phyloP scores from a whole-genome alignment of 2,888 invertebrate genomes.

The Drosophila maculinotata region DNA sequence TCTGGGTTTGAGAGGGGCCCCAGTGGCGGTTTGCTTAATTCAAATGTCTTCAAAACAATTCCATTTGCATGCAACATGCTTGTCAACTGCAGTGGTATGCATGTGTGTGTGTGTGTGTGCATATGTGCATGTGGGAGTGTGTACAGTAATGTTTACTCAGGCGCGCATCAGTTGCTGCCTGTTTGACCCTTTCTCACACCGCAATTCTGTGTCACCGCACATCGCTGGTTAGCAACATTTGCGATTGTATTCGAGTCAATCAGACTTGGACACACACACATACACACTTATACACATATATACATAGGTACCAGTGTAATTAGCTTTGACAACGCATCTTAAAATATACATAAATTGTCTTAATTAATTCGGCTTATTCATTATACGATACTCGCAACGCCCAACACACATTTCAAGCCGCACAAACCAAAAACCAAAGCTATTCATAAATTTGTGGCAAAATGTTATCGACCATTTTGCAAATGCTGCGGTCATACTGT shows the following conservation, averaged over 20 bases:
- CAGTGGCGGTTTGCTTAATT: conserved; percentile 63
- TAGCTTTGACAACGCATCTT: conserved; percentile 73
- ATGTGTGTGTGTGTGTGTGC: conserved; percentile 1
- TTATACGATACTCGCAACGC: conserved; percentile 45
- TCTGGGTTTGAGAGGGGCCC: conserved; percentile 6
- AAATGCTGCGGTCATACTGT: conserved; percentile 66
- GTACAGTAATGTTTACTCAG: conserved; percentile 38
- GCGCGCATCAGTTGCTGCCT: conserved; percentile 32
- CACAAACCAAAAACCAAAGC: conserved; percentile 59
- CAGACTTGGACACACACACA: conserved; percentile 40
- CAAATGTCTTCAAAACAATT: conserved; percentile 70
- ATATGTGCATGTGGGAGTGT: conserved; percentile 6
- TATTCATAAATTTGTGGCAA: conserved; percentile 72
- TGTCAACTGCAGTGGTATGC: conserved; percentile 56
- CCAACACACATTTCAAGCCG: conserved; percentile 5
- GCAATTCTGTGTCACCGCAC: conserved; percentile 42
- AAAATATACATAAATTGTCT: conserved; percentile 66
- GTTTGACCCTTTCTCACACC: conserved; percentile 7
- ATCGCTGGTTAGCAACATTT: conserved; percentile 55
- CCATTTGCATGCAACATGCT: conserved; percentile 45
- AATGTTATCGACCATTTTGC: conserved; percentile 64
- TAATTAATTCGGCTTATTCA: conserved; percentile 78
- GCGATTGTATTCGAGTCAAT: conserved; percentile 65
- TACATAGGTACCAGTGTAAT: conserved; percentile 40
- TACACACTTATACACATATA: conserved; percentile 1